Percentiles rank a stretch among this genome's conserved stretches.
These are phyloP conservation scores for Hemibagrus guttatus DNA, from an alignment of 2,797 vertebrate genomes.

Conservation along the genomic window DNA sequence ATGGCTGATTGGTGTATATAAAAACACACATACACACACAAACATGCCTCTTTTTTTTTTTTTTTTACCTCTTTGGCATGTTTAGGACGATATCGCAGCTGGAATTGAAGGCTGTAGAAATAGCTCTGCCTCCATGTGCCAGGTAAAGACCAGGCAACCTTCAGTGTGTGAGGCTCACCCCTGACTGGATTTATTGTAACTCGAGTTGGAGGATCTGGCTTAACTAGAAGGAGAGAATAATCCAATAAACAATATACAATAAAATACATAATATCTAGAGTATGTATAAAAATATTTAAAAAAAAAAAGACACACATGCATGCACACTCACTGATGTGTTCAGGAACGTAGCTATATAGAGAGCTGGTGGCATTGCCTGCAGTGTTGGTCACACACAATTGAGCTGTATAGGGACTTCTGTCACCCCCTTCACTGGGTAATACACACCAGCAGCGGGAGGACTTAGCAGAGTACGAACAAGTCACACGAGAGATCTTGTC, in stretches of 20 bases:
- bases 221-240: constrained; percentile 70
- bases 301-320: background rate
- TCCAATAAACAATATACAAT: background rate
- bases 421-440: constrained; percentile 62
- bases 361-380: constrained; percentile 65
- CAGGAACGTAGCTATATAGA: constrained; percentile 58
- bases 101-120: constrained; percentile 66
- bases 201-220: constrained; percentile 79
- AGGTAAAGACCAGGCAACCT: constrained; percentile 80
- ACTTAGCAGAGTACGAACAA: constrained; percentile 71
- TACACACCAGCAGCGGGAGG: constrained; percentile 77
- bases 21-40: background rate
- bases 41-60: too few species aligned
- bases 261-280: background rate
- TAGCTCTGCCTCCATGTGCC: constrained; percentile 76
- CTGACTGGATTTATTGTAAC: constrained; percentile 64
- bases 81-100: constrained; percentile 79
- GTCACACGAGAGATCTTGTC: background rate
- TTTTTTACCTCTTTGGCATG: constrained; percentile 13
- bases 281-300: background rate
- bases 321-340: constrained; percentile 72
- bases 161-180: constrained; percentile 61
- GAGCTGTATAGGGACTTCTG: constrained; percentile 61
- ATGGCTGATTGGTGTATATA: too few species aligned
- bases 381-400: constrained; percentile 73